phyloP scores from a whole-genome alignment of 2,888 invertebrate genomes.

The Pristionchus japonicus region DNA sequence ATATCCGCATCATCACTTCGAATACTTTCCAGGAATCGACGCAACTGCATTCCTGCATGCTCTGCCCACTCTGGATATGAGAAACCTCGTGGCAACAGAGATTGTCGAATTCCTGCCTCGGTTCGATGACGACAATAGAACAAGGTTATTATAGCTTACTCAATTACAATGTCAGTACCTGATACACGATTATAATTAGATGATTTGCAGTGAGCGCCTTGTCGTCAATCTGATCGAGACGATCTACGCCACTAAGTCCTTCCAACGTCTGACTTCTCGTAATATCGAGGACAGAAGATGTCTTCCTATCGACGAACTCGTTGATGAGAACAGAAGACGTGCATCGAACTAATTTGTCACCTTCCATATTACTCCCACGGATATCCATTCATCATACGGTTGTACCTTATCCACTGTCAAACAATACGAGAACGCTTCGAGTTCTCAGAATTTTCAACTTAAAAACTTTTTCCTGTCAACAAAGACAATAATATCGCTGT shows the following conservation, averaged over 20 bases:
- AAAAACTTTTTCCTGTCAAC: not conserved
- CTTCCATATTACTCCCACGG: not conserved
- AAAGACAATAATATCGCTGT: not conserved
- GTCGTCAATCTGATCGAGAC: conserved; percentile 65
- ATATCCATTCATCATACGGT: not conserved
- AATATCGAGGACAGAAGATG: conserved; percentile 30
- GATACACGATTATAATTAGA: too few relatives aligned
- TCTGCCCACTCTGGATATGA: conserved; percentile 61
- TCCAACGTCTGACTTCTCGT: conserved; percentile 52
- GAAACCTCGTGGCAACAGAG: conserved; percentile 66
- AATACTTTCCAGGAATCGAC: conserved; percentile 62
- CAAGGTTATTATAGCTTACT: conserved; percentile 49
- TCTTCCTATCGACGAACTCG: conserved; percentile 21
- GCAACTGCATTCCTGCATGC: conserved; percentile 68
- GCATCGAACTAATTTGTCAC: not conserved
- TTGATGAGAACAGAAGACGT: conserved; percentile 25
- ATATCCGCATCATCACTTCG: too few relatives aligned
- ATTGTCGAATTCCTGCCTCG: conserved; percentile 69
- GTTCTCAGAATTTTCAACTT: not conserved
- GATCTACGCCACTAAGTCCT: conserved; percentile 65
- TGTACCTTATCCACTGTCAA: not conserved
- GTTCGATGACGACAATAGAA: conserved; percentile 61
- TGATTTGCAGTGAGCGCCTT: conserved; percentile 62
- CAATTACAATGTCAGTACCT: too few relatives aligned
- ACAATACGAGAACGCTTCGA: not conserved